Conservation (phyloP, 92 coral and sea anemone species). For the Anthopleura xanthogrammica region DNA sequence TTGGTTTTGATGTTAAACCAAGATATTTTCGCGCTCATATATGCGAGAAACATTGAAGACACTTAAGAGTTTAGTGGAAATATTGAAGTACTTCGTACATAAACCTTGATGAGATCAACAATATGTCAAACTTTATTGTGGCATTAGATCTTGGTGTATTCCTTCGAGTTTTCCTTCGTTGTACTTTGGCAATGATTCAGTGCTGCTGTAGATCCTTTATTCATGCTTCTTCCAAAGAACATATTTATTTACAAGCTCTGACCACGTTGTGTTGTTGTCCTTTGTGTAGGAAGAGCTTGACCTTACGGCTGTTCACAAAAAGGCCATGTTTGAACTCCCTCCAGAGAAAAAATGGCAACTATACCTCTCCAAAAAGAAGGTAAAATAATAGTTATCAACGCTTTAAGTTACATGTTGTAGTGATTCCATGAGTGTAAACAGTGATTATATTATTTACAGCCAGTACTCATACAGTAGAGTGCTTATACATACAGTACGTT, state of each 20-base stretch:
- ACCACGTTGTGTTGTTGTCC: conserved; percentile 1
- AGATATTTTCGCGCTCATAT: neutral
- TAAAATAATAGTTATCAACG: conserved; percentile 16
- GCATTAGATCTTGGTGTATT: neutral
- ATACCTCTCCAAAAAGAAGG: conserved; percentile 96
- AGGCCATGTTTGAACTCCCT: conserved; percentile 97
- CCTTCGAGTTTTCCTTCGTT: neutral
- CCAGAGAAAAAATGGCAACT: conserved; percentile 99
- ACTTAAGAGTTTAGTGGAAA: neutral
- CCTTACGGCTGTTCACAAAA: conserved; percentile 88
- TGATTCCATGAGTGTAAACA: conserved; percentile 10
- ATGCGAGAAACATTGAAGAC: neutral
- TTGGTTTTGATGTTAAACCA: neutral
- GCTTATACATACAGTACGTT: neutral
- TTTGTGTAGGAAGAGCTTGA: conserved; percentile 94
- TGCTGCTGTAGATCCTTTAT: neutral
- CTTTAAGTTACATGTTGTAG: neutral
- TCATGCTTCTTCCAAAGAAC: neutral
- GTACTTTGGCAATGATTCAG: neutral
- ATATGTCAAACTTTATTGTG: neutral
- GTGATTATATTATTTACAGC: neutral
- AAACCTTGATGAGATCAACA: neutral
- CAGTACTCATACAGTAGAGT: neutral
- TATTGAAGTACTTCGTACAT: conserved; percentile 14
- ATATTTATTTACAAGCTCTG: conserved; percentile 11